Evolutionary conservation across 1,140 invertebrate species (phyloP), one percentile per base, ranked within the genome.

Genomic region (Laupala kohalensis): DNA sequence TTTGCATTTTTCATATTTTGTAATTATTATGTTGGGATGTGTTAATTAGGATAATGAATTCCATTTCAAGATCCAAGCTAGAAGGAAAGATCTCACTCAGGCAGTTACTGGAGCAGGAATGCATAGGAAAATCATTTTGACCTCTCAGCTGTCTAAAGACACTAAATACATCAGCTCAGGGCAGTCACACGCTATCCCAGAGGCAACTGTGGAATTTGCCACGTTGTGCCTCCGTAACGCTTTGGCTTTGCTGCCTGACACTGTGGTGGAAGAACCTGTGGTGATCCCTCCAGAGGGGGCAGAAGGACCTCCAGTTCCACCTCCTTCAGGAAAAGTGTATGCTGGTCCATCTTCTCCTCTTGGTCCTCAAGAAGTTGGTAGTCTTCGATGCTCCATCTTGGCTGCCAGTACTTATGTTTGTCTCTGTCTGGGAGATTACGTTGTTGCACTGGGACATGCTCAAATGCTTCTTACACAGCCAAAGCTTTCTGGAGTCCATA

Each of bases 141-240:
- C 83, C 12, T 81, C 84, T 12, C 80, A 83, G 74, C 76, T 88
- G 64, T 85, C 83, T 4, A 87, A 85, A 76, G 83, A 86, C 76
- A 81, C 80, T 70, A 84, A 82, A 76, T 78, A 72, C 72, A 82
- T 82, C 73, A 75, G 79, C 5, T 85, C 90, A 74, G 86, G 86
- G 63, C 85, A 91, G 76, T 91, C 89, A 0, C 90, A 88, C 77
- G 91, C 92, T 2, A 91, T 95, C 72, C 94, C 94, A 66, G 88
- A 92, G 64, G 84, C 93, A 4, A 93, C 91, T n/a, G 80, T 97
- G 66, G 92, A 96, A 80, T 97, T 97, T 85, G 94, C 90, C 13
- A 88, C 89, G 13, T 78, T 96, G 6, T 97, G 94, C 80, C 78
- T 97, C 64, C 88, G 90, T 74, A 97, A 96, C 84, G 93, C 94